Evolutionary conservation across 2,113 vertebrate species (phyloP).

Genomic region (Daphoenositta chrysoptera): DNA sequence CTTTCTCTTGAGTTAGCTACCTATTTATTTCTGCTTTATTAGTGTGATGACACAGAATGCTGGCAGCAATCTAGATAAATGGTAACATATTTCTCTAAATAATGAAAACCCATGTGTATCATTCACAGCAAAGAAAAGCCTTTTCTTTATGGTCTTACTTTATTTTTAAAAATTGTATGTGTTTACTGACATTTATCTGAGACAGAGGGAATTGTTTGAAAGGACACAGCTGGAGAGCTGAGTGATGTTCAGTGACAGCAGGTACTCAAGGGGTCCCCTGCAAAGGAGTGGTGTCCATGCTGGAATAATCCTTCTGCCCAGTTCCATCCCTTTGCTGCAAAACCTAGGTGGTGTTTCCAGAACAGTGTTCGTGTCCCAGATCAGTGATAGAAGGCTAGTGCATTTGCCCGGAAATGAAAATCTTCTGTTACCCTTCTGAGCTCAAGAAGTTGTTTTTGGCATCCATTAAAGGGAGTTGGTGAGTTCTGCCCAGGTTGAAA

Average conservation of each 20-base stretch:
- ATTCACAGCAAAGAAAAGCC: not conserved
- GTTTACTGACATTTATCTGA: not conserved
- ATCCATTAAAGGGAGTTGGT: not conserved
- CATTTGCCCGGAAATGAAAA: not conserved
- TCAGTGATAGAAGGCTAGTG: not conserved
- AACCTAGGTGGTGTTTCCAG: not conserved
- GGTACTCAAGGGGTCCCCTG: not conserved
- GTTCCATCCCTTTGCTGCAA: not conserved
- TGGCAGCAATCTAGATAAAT: not conserved
- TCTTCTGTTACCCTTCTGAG: not conserved
- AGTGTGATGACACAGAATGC: not conserved
- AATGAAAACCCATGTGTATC: not conserved
- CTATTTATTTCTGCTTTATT: not conserved
- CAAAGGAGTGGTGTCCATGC: not conserved
- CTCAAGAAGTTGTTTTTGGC: not conserved
- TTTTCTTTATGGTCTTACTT: not conserved
- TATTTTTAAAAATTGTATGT: not conserved
- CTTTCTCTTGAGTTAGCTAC: not conserved
- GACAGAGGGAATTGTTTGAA: not conserved
- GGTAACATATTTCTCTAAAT: not conserved
- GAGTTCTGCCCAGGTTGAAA: not conserved
- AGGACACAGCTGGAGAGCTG: not conserved
- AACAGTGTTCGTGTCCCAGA: not conserved
- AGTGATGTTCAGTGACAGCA: not conserved
- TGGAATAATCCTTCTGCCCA: not conserved